Percentiles rank a stretch among this genome's conserved stretches.
Conservation (phyloP, 1,140 invertebrate species). For the Zaprionus lachaisei region DNA sequence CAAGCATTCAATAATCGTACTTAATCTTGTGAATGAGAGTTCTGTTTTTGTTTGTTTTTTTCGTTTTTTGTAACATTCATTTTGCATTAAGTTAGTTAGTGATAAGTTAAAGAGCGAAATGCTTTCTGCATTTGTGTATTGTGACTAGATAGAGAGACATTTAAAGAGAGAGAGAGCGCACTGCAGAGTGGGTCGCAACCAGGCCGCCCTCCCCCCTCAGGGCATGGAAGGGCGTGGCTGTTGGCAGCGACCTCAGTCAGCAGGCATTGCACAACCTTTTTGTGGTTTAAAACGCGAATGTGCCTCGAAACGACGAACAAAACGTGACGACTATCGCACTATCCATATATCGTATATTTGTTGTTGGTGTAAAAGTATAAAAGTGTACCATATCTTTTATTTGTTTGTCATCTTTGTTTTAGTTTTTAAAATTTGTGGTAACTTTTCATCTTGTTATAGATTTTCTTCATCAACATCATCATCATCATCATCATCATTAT, state of each 20-base stretch:
- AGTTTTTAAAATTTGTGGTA: constrained; percentile 74
- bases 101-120: constrained; percentile 23
- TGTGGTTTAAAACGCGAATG: constrained; percentile 74
- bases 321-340: constrained; percentile 33
- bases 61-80: constrained; percentile 42
- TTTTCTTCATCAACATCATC: not conserved
- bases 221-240: not conserved
- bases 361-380: constrained; percentile 82
- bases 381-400: constrained; percentile 64
- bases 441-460: constrained; percentile 48
- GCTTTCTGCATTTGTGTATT: constrained; percentile 27
- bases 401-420: constrained; percentile 29
- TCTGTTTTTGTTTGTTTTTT: not conserved
- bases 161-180: constrained; percentile 66
- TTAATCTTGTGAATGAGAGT: constrained; percentile 21
- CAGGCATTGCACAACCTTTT: constrained; percentile 79
- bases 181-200: constrained; percentile 45
- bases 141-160: constrained; percentile 59
- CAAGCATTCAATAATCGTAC: constrained; percentile 38
- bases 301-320: constrained; percentile 63
- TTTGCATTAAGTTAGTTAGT: constrained; percentile 16
- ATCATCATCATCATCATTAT: constrained; percentile 20
- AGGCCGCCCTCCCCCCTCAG: not conserved
- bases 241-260: constrained; percentile 28
- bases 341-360: constrained; percentile 46